Base-by-base conservation (phyloP, 1,140 invertebrate species). In the Drosophila suzukii region DNA sequence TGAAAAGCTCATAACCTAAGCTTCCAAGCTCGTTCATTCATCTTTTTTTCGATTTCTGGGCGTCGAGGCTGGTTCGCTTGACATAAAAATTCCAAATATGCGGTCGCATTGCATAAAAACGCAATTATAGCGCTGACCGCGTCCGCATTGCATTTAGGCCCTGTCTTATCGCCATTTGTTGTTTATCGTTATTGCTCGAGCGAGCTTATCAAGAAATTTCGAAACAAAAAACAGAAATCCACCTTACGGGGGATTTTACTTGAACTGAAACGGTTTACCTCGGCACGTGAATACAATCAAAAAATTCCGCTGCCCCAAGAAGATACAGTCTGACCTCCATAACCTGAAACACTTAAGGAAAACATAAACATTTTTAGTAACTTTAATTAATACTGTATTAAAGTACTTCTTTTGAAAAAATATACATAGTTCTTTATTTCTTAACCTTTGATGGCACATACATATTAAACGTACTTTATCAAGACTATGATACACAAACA, bases 201-300 rank as follows among this genome's bases (percentile, higher is more conserved):
- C 34, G 41, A 55, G 24, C 74, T 85, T 86, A 88, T 86, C 83
- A 54, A 50, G 39, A 49, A 61, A 73, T 77, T 60, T 58, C 67
- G 62, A 81, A 81, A 85, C 30, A 24, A 34, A 62, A 51, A 51
- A 51, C 32, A 32, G 39, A 63, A 53, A 54, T 46, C 56, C 70
- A 73, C 68, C 66, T 47, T 41, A n/a, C 30, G n/a, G 36, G 44
- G 4, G 17, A 30, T 39, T 75, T 60, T 38, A 44, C 13, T 36
- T 72, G 54, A 46, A 30, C 27, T 54, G 6, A 41, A 51, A 36
- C 51, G 47, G 13, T 34, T 67, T 43, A 51, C 61, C 46, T 67
- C 61, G 65, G 65, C 78, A 81, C 78, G 78, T 81, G 78, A 81
- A 72, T 75, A 47, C 67, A 50, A 63, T 76, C 50, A 53, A 81